phyloP scores from a whole-genome alignment of 2,888 invertebrate species.

The Athetis lepigone region DNA sequence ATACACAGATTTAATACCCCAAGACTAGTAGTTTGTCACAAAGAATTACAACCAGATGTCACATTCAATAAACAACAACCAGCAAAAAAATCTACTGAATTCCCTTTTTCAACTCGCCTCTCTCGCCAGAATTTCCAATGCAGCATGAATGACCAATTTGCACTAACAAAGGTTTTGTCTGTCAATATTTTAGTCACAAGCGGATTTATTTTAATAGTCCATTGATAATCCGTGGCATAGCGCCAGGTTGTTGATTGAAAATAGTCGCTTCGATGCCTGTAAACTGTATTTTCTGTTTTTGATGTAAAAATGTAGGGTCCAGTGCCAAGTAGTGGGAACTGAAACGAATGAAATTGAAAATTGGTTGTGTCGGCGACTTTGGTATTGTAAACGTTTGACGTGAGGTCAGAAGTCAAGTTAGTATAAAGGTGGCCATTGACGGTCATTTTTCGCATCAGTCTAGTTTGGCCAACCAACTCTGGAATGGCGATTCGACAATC shows the following conservation, averaged over 20 bases:
- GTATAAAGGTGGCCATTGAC: no score
- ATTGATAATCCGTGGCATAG: slow-evolving; percentile 64
- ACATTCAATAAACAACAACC: slow-evolving; percentile 7
- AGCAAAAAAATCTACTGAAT: not conserved
- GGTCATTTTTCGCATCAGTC: no score
- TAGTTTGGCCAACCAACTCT: no score
- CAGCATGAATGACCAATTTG: slow-evolving; percentile 24
- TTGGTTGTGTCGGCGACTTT: not conserved
- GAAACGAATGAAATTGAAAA: slow-evolving; percentile 3
- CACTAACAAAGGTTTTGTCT: slow-evolving; percentile 39
- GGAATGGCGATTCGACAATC: no score
- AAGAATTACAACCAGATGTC: not conserved
- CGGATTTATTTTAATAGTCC: slow-evolving; percentile 67
- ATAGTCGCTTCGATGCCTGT: slow-evolving; percentile 42
- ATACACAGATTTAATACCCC: no score
- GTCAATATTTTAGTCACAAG: slow-evolving; percentile 60
- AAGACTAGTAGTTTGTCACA: not conserved
- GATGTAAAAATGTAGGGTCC: slow-evolving; percentile 37
- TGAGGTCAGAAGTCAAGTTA: no score
- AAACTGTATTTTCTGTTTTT: slow-evolving; percentile 47
- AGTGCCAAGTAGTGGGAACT: slow-evolving; percentile 41
- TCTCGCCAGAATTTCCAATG: not conserved
- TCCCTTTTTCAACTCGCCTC: not conserved
- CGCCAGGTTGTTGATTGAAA: slow-evolving; percentile 69
- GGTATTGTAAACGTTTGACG: no score